These are phyloP conservation scores for Cladopsammia gracilis DNA, from an alignment of 64 coral and sea anemone genomes.

Conservation along the genomic window DNA sequence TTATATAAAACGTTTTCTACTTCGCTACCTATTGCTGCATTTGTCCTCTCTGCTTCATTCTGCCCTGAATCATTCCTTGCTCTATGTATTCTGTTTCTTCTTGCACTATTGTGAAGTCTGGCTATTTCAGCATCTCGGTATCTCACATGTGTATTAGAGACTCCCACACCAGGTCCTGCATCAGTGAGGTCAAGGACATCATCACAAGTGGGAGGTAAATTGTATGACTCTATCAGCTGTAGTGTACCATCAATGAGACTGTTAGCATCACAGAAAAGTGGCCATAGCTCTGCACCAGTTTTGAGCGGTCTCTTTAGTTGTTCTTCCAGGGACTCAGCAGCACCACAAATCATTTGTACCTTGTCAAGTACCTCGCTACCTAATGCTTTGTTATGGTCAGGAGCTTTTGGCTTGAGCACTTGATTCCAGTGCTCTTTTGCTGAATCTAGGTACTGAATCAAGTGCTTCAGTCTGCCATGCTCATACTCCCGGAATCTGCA, in stretches of 20 bases:
- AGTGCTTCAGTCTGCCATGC: not conserved
- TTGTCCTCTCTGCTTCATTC: no score
- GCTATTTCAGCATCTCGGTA: constrained; percentile 23
- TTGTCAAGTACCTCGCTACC: not conserved
- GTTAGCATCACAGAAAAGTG: not conserved
- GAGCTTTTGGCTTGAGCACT: not conserved
- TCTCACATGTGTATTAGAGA: constrained; percentile 30
- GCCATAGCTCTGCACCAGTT: not conserved
- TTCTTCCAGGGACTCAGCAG: no score
- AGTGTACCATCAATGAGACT: not conserved
- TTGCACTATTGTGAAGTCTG: not conserved
- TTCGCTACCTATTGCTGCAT: not conserved
- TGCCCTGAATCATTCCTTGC: not conserved
- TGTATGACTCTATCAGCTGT: not conserved
- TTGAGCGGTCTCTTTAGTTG: no score
- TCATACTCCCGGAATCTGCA: not conserved
- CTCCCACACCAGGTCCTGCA: constrained; percentile 39
- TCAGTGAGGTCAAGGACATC: constrained; percentile 18
- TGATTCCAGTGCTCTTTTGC: not conserved
- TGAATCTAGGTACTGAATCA: not conserved
- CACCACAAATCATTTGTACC: not conserved
- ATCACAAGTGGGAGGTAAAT: not conserved
- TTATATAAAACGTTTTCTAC: not conserved
- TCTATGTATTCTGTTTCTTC: not conserved
- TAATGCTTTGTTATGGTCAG: not conserved